phyloP scores from a whole-genome alignment of 2,888 invertebrate genomes.

The Trichopria drosophilae region DNA sequence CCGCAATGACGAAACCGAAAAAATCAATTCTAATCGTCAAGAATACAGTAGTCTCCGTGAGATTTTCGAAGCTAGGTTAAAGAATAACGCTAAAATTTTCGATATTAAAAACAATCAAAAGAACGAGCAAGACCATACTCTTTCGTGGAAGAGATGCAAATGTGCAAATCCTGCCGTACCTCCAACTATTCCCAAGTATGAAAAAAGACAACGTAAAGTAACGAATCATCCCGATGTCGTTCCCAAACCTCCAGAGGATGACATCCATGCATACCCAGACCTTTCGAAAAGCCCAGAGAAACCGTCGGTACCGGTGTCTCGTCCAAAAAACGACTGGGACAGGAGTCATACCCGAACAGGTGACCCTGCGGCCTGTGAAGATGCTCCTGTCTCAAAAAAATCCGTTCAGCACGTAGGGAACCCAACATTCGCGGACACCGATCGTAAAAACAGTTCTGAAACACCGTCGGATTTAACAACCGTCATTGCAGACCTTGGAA shows the following conservation, averaged over 20 bases:
- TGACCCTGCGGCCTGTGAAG: slow-evolving; percentile 55
- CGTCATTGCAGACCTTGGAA: too few relatives aligned
- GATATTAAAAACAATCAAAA: background rate
- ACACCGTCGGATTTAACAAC: too few relatives aligned
- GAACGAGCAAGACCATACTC: background rate
- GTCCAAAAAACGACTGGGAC: slow-evolving; percentile 71
- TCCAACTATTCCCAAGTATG: slow-evolving; percentile 67
- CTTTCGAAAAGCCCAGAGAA: slow-evolving; percentile 22
- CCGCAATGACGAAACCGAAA: slow-evolving; percentile 52
- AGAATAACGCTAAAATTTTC: slow-evolving; percentile 37
- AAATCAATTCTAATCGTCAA: slow-evolving; percentile 37
- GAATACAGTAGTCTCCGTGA: slow-evolving; percentile 73
- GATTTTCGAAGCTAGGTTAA: slow-evolving; percentile 67
- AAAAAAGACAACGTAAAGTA: slow-evolving; percentile 70
- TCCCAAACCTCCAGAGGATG: slow-evolving; percentile 65
- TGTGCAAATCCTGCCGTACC: slow-evolving; percentile 20
- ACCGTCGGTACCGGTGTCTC: slow-evolving; percentile 40
- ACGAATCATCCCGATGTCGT: slow-evolving; percentile 68
- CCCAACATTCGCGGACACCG: too few relatives aligned
- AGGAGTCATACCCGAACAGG: slow-evolving; percentile 62
- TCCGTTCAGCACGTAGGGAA: slow-evolving; percentile 45
- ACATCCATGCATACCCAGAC: slow-evolving; percentile 18
- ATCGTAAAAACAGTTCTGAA: too few relatives aligned
- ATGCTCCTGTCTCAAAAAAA: slow-evolving; percentile 53
- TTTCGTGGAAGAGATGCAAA: slow-evolving; percentile 8